phyloP scores from a whole-genome alignment of 2,113 vertebrate genomes.

The Cyanoderma ruficeps region DNA sequence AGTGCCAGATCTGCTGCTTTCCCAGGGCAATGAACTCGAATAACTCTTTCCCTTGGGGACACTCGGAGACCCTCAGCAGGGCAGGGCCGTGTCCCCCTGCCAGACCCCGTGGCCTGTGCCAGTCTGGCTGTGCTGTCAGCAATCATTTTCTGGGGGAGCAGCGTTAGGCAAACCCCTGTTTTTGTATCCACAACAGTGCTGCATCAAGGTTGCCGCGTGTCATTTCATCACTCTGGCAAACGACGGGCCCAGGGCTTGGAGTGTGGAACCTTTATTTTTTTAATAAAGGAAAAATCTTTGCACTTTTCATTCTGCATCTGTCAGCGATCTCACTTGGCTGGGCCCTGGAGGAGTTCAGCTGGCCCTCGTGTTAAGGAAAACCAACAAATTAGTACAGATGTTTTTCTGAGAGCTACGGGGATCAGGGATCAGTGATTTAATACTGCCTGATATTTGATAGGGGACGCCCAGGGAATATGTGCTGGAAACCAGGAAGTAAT shows the following conservation, averaged over 20 bases:
- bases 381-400: constrained; percentile 72
- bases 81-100: not conserved
- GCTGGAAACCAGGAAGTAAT: constrained; percentile 71
- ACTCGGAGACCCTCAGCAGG: not conserved
- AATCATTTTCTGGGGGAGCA: not conserved
- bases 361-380: constrained; percentile 65
- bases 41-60: not conserved
- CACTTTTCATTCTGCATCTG: constrained; percentile 54
- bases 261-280: constrained; percentile 6
- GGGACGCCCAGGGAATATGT: constrained; percentile 50
- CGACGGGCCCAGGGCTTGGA: not conserved
- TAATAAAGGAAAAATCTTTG: constrained; percentile 54
- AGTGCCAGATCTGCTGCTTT: not conserved
- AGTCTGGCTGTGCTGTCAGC: not conserved
- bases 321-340: constrained; percentile 62
- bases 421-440: constrained; percentile 67
- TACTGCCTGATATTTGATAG: constrained; percentile 72
- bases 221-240: constrained; percentile 30
- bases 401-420: constrained; percentile 67
- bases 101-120: not conserved
- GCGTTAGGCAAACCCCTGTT: not conserved
- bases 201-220: constrained; percentile 43
- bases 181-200: constrained; percentile 24
- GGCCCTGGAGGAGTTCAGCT: constrained; percentile 61
- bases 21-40: not conserved